phyloP scores from a whole-genome alignment of 1,140 invertebrate genomes.

The Drosophila chauvacae region DNA sequence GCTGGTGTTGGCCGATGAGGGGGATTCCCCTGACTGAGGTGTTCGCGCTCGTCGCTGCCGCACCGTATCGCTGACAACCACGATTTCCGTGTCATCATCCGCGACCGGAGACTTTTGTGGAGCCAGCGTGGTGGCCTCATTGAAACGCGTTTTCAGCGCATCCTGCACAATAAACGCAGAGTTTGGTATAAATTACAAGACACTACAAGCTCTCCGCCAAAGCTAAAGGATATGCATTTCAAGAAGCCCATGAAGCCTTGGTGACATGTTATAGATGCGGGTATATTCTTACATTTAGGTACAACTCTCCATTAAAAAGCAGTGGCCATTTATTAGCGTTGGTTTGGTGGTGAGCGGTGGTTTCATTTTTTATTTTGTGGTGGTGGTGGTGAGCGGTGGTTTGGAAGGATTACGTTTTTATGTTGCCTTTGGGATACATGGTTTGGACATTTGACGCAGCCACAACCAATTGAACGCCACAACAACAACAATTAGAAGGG shows the following conservation, averaged over 20 bases:
- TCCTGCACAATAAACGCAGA: conserved; percentile 72
- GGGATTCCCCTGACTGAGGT: conserved; percentile 60
- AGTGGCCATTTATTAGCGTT: conserved; percentile 57
- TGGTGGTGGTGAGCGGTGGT: conserved; percentile 45
- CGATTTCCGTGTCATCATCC: conserved; percentile 79
- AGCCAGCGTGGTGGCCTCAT: conserved; percentile 56
- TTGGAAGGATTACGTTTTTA: conserved; percentile 47
- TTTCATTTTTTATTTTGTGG: conserved; percentile 31
- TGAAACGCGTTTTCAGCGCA: conserved; percentile 67
- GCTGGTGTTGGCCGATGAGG: conserved; percentile 36
- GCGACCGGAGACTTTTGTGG: conserved; percentile 20
- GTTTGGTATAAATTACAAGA: conserved; percentile 41
- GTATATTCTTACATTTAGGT: conserved; percentile 37
- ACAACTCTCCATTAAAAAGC: conserved; percentile 48
- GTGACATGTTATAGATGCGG: conserved; percentile 11
- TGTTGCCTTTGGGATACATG: conserved; percentile 46
- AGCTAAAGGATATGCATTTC: conserved; percentile 35
- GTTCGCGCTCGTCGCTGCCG: conserved; percentile 80
- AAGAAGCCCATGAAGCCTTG: conserved; percentile 28
- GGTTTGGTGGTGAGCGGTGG: conserved; percentile 52
- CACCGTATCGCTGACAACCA: conserved; percentile 84
- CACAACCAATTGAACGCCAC: conserved; percentile 71
- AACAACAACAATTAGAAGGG: conserved; percentile 44
- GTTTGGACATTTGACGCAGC: conserved; percentile 63
- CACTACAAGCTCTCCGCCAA: conserved; percentile 18